These are phyloP conservation scores for Chrysolina oricalcia DNA, from an alignment of 2,888 invertebrate genomes.

Conservation along the genomic window DNA sequence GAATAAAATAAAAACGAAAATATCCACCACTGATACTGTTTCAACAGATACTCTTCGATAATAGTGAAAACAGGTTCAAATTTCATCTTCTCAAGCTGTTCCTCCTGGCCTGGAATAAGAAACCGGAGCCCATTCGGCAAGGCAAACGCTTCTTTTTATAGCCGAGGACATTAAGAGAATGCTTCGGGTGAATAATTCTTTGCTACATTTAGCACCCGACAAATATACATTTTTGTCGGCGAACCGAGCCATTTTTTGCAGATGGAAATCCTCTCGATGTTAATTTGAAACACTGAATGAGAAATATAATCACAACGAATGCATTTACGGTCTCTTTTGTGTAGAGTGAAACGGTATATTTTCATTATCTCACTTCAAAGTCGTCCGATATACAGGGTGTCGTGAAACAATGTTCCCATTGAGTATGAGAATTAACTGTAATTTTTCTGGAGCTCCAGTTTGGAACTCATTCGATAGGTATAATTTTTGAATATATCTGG, in stretches of 20 bases:
- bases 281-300: conserved; percentile 30
- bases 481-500: too few relatives aligned
- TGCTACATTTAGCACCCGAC: conserved; percentile 49
- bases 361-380: not conserved
- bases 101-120: conserved; percentile 53
- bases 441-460: not conserved
- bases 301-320: conserved; percentile 11
- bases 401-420: not conserved
- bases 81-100: conserved; percentile 50
- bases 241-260: conserved; percentile 25
- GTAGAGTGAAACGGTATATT: conserved; percentile 1
- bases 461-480: not conserved
- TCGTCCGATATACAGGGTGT: not conserved
- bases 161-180: conserved; percentile 52
- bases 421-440: not conserved
- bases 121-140: conserved; percentile 44
- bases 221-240: conserved; percentile 49
- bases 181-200: conserved; percentile 49
- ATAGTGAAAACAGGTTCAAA: conserved; percentile 36
- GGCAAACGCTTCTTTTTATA: conserved; percentile 51
- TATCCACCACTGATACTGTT: too few relatives aligned
- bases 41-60: conserved; percentile 17
- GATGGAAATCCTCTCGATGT: conserved; percentile 31
- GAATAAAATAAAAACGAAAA: too few relatives aligned
- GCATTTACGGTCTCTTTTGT: conserved; percentile 17